Percentiles rank a stretch among this genome's conserved stretches.
Conservation (phyloP, 2,888 invertebrate species). For the Dioctria linearis region DNA sequence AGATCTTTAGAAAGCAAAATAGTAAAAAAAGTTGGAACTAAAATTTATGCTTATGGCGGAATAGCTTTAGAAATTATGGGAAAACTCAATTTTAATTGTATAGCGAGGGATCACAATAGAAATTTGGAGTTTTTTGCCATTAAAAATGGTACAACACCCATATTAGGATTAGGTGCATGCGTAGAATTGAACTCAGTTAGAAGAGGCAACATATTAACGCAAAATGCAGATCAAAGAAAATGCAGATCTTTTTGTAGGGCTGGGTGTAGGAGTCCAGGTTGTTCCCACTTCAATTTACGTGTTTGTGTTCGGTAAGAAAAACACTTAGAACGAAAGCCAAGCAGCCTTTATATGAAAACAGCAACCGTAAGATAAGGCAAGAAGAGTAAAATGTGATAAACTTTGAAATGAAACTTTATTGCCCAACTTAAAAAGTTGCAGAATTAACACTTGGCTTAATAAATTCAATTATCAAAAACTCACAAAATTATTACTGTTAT, state of each 20-base stretch:
- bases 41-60: not conserved
- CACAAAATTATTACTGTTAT: no score
- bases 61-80: not conserved
- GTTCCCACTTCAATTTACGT: no score
- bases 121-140: constrained; percentile 15
- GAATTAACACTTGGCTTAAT: no score
- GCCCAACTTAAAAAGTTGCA: no score
- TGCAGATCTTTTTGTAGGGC: constrained; percentile 16
- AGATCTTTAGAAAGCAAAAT: not conserved
- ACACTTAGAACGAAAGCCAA: no score
- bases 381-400: no score
- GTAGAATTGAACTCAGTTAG: constrained; percentile 6
- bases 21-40: not conserved
- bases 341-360: no score
- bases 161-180: constrained; percentile 40
- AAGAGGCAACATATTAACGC: not conserved
- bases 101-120: not conserved
- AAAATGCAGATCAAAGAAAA: not conserved
- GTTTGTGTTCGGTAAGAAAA: no score
- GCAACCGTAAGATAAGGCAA: no score
- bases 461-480: no score
- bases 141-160: constrained; percentile 10
- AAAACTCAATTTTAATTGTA: not conserved
- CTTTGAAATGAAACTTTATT: no score
- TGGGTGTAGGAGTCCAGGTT: no score